These are phyloP conservation scores for Shinisaurus crocodilurus DNA, from an alignment of 2,113 vertebrate species.

Conservation along the genomic window DNA sequence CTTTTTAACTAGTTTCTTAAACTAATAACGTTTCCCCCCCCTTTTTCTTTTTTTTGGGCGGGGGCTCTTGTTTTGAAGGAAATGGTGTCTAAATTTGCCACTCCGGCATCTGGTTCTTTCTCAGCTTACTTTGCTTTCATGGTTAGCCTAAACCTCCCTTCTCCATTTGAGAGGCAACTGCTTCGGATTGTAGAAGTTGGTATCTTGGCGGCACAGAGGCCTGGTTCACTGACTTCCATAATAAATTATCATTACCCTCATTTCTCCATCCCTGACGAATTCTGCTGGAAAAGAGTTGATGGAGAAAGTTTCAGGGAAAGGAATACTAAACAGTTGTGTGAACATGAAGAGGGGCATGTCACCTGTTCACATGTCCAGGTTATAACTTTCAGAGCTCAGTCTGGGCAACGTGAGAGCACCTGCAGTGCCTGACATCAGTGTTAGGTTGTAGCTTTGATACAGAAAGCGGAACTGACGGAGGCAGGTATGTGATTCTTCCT, in stretches of 20 bases:
- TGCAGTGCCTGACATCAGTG: background rate
- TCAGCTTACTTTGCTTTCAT: conserved; percentile 46
- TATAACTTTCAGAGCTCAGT: background rate
- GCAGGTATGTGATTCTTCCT: background rate
- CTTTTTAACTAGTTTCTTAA: conserved; percentile 53
- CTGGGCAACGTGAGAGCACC: too few relatives aligned
- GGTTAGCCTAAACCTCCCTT: background rate
- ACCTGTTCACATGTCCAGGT: background rate
- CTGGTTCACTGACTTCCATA: background rate
- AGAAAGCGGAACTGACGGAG: background rate
- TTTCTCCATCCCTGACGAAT: background rate
- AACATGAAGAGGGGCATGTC: too few relatives aligned
- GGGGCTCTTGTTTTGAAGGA: conserved; percentile 45
- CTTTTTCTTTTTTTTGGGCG: conserved; percentile 78
- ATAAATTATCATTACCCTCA: background rate
- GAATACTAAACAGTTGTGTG: background rate
- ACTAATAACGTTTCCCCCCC: conserved; percentile 52
- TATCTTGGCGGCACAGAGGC: background rate
- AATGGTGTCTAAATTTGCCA: background rate
- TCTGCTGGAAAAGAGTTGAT: background rate
- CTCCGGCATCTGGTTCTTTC: conserved; percentile 12
- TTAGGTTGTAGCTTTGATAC: background rate
- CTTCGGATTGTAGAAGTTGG: background rate
- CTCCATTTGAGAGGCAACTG: too few relatives aligned
- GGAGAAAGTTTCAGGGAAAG: background rate